phyloP scores from a whole-genome alignment of 2,888 invertebrate genomes.

The Meteorus colon region DNA sequence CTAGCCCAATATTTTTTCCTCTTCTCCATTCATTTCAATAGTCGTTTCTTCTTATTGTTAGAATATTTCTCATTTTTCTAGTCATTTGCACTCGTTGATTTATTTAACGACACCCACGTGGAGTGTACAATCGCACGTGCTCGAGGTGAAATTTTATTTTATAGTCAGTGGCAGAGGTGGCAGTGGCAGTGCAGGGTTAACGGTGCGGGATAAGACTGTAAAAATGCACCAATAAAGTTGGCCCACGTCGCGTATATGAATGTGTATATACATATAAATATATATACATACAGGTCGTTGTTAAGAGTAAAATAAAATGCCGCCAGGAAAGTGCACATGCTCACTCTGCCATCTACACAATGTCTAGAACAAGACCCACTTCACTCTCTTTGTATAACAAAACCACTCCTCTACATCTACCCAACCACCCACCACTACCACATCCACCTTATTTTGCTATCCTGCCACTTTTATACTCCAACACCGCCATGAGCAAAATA shows the following conservation, averaged over 20 bases:
- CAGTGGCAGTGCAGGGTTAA: neutral
- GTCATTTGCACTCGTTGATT: neutral
- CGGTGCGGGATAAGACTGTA: conserved; percentile 4
- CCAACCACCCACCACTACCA: neutral
- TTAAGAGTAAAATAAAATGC: conserved; percentile 5
- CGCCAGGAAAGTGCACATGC: conserved; percentile 3
- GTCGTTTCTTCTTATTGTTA: too few species aligned
- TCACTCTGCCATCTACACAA: neutral
- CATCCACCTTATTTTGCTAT: neutral
- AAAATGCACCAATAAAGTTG: conserved; percentile 26
- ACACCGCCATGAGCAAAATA: conserved; percentile 1
- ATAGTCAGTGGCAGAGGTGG: neutral
- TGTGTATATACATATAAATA: neutral
- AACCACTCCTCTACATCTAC: neutral
- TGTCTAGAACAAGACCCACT: neutral
- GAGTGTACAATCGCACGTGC: conserved; percentile 14
- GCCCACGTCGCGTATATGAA: neutral
- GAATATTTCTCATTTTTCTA: neutral
- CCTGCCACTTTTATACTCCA: neutral
- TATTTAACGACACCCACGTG: neutral
- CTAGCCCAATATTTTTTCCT: too few species aligned
- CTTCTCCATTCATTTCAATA: too few species aligned
- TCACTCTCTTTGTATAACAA: conserved; percentile 2
- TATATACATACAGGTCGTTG: neutral
- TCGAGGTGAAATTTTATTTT: conserved; percentile 2